phyloP scores from a whole-genome alignment of 2,888 invertebrate species.

The Muschampia plurimacula region DNA sequence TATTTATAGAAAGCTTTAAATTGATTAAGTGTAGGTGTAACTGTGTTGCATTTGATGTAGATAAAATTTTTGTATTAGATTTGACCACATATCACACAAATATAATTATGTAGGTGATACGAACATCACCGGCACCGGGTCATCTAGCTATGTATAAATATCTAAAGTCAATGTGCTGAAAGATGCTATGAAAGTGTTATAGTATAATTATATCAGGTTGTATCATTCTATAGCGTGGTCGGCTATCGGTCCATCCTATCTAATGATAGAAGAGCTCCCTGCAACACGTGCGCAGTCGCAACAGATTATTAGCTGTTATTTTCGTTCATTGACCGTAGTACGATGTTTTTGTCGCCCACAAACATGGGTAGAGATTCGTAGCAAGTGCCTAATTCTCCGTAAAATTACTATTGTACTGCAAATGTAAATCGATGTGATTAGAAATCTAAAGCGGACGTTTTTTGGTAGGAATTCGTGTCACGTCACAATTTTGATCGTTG shows the following conservation, averaged over 20 bases:
- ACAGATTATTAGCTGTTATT: slow-evolving; percentile 57
- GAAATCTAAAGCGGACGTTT: slow-evolving; percentile 7
- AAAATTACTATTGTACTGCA: slow-evolving; percentile 39
- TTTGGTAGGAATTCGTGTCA: background rate
- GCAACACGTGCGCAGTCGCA: slow-evolving; percentile 51
- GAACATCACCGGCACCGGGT: too few species aligned
- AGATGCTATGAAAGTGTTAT: background rate
- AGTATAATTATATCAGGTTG: slow-evolving; percentile 2
- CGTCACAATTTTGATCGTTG: slow-evolving; percentile 7
- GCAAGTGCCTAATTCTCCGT: slow-evolving; percentile 56
- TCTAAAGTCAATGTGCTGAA: background rate
- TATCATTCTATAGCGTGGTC: slow-evolving; percentile 16
- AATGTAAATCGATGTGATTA: slow-evolving; percentile 25
- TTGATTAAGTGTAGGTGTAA: too few species aligned
- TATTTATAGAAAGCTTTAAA: too few species aligned
- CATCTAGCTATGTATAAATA: background rate
- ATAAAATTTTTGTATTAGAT: too few species aligned
- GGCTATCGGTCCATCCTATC: slow-evolving; percentile 4
- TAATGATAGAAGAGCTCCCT: slow-evolving; percentile 46
- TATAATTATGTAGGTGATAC: too few species aligned
- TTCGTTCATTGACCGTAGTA: slow-evolving; percentile 73
- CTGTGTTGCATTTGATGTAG: too few species aligned
- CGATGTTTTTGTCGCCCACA: slow-evolving; percentile 63
- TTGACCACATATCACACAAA: too few species aligned
- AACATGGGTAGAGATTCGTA: slow-evolving; percentile 49